Evolutionary conservation across 2,797 vertebrate species (phyloP), one percentile per base, ranked within the genome.

Genomic region (Catamblyrhynchus diadema): DNA sequence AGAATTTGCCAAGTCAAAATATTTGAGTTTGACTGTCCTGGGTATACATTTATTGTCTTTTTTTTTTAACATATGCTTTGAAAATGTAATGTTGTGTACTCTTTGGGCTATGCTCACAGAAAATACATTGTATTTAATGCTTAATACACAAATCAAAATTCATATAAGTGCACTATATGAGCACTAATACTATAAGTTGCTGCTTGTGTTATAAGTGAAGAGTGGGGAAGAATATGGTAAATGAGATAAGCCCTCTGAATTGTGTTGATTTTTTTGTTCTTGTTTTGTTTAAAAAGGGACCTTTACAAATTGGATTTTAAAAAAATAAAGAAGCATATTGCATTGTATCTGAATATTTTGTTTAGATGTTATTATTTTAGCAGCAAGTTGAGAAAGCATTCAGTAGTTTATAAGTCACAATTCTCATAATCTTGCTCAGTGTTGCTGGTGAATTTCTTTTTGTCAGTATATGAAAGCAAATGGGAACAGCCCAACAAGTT

Each of bases 171-270:
- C 95, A 96, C 94, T 95, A 93, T 97, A 95, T 83, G 90, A 88
- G 96, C 95, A 97, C 93, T 94, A 93, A 81, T 94, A 94, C 85
- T 94, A 90, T 92, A 93, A 90, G 73, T 97, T 98, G 95, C 96
- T 97, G 96, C 93, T 98, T 96, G 92, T 98, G 96, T 94, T 96
- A 93, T 96, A 97, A 97, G 95, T 96, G 95, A 88, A 86, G 75
- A 88, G 91, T 97, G 90, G 93, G 79, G 82, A 91, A 94, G 92
- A 97, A 86, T 87, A 95, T 25, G 83, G 95, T 95, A 86, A 83
- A 93, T 62, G 78, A 96, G 83, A 94, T 95, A 89, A 96, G 96
- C 95, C 91, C 89, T 95, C 62, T 85, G 84, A 86, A 95, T 81
- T 96, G 93, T 95, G 65, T 92, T 97, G 73, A 88, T 86, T 81